Evolutionary conservation across 2,113 vertebrate species (phyloP).

Genomic region (Chionis minor): DNA sequence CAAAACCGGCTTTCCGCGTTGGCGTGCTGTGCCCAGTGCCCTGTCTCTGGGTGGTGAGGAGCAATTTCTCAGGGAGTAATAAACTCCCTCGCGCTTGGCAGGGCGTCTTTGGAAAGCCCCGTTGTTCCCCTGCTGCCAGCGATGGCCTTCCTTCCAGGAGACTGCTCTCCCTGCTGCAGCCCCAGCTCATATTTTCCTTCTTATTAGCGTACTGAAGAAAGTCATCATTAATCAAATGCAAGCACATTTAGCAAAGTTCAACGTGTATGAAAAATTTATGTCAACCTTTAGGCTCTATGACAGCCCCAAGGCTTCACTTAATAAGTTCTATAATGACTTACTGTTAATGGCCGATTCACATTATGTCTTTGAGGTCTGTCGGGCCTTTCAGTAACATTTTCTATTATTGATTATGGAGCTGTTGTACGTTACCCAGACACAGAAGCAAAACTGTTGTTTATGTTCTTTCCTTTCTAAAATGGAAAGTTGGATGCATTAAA

Average conservation of each 20-base stretch:
- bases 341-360: slow-evolving; percentile 31
- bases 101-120: neutral
- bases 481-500: neutral
- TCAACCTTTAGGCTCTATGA: slow-evolving; percentile 59
- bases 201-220: slow-evolving; percentile 12
- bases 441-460: neutral
- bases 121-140: neutral
- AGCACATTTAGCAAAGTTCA: slow-evolving; percentile 64
- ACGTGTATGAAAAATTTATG: slow-evolving; percentile 67
- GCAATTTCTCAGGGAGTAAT: slow-evolving; percentile 1
- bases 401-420: slow-evolving; percentile 8
- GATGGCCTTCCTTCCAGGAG: neutral
- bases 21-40: neutral
- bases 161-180: neutral
- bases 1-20: neutral
- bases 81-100: neutral
- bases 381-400: slow-evolving; percentile 46
- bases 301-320: slow-evolving; percentile 59
- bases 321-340: slow-evolving; percentile 60
- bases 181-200: neutral
- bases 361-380: slow-evolving; percentile 34
- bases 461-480: neutral
- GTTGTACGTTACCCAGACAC: neutral
- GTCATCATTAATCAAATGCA: slow-evolving; percentile 58
- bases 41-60: neutral